These are phyloP conservation scores for Chymomyza fuscimana DNA, from an alignment of 2,888 invertebrate species.

Conservation along the genomic window DNA sequence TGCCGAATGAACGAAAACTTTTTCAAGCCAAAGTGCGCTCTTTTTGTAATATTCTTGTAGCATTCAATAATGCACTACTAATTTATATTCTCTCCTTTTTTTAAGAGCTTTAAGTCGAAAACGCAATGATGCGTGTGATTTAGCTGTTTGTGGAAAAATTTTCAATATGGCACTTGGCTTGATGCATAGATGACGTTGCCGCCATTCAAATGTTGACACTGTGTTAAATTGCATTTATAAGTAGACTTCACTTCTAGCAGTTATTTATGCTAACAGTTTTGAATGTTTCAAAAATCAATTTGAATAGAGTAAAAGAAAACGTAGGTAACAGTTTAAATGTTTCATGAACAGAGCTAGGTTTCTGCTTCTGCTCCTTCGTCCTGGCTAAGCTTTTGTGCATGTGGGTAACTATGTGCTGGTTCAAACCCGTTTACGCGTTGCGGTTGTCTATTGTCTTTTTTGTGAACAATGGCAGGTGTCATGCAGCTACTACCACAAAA, in stretches of 20 bases:
- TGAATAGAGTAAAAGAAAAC: slow-evolving; percentile 17
- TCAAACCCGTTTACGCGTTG: slow-evolving; percentile 23
- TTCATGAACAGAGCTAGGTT: background rate
- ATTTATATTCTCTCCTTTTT: slow-evolving; percentile 2
- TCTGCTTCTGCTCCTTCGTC: background rate
- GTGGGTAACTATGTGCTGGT: background rate
- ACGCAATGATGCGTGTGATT: background rate
- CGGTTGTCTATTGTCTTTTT: slow-evolving; percentile 58
- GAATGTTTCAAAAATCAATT: slow-evolving; percentile 46
- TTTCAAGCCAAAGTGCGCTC: background rate
- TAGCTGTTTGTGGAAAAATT: slow-evolving; percentile 8
- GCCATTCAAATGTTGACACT: slow-evolving; percentile 32
- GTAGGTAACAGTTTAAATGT: background rate
- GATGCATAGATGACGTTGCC: background rate
- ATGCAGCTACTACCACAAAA: slow-evolving; percentile 45
- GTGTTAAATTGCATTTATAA: slow-evolving; percentile 23
- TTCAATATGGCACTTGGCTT: slow-evolving; percentile 30
- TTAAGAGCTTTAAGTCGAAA: background rate
- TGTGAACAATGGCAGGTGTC: slow-evolving; percentile 68
- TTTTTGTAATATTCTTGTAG: background rate
- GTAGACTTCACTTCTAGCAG: background rate
- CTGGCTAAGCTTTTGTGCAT: too few species aligned
- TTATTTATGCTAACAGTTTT: slow-evolving; percentile 27
- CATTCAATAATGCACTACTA: background rate
- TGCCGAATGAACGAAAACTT: background rate